Conservation (phyloP, 2,888 invertebrate species). For the Hipparchia sbordonii region DNA sequence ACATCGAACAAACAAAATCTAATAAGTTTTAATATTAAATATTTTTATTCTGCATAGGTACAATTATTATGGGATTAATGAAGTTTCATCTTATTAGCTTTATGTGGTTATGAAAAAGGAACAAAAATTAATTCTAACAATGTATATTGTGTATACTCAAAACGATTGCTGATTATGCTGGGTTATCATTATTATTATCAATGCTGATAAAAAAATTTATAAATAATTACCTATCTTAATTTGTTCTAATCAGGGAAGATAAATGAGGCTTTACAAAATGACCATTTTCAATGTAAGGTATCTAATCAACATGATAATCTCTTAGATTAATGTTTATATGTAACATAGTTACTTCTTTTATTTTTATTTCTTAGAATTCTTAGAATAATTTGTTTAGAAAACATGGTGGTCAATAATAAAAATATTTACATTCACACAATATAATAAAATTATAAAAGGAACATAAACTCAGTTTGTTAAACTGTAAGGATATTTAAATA, state of each 20-base stretch:
- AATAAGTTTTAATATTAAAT: not conserved
- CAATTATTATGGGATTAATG: not conserved
- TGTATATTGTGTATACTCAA: too few relatives aligned
- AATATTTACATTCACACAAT: not conserved
- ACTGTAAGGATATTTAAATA: not conserved
- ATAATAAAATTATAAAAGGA: not conserved
- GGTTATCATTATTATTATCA: not conserved
- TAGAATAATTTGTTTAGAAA: not conserved
- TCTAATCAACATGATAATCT: conserved; percentile 10
- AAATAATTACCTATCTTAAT: not conserved
- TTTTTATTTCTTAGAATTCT: not conserved
- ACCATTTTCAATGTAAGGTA: not conserved
- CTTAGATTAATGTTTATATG: not conserved
- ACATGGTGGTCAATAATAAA: not conserved
- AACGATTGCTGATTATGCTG: too few relatives aligned
- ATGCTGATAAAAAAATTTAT: not conserved
- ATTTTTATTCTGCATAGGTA: not conserved
- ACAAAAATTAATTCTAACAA: too few relatives aligned
- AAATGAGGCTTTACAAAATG: conserved; percentile 13
- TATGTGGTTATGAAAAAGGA: not conserved
- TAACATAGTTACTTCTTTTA: not conserved
- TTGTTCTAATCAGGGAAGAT: not conserved
- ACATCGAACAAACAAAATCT: conserved; percentile 16
- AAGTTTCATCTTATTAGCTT: not conserved
- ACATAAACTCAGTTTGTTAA: not conserved